phyloP scores from a whole-genome alignment of 2,888 invertebrate genomes.

The Amiota communis region DNA sequence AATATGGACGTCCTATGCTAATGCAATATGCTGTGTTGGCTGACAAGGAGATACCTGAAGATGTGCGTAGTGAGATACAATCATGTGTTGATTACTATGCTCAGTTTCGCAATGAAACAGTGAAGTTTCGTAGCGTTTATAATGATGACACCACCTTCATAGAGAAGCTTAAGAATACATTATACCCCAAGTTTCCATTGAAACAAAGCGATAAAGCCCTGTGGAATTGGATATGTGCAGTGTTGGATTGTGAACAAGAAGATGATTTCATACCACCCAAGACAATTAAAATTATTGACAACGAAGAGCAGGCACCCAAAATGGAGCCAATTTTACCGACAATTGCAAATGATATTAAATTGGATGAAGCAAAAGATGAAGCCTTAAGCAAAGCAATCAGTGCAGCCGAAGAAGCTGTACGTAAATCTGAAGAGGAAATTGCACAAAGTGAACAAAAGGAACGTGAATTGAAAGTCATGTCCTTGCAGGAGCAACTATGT shows the following conservation, averaged over 20 bases:
- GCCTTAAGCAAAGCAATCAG: constrained; percentile 44
- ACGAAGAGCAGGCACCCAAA: constrained; percentile 56
- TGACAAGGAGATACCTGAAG: constrained; percentile 85
- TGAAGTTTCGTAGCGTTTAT: constrained; percentile 76
- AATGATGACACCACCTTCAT: constrained; percentile 81
- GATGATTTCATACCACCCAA: constrained; percentile 78
- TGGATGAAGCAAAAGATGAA: constrained; percentile 61
- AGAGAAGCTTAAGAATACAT: constrained; percentile 87
- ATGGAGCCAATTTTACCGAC: constrained; percentile 40
- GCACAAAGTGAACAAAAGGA: constrained; percentile 63
- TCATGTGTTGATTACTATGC: constrained; percentile 89
- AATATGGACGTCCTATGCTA: constrained; percentile 93
- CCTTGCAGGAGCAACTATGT: constrained; percentile 71
- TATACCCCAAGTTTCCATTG: constrained; percentile 86
- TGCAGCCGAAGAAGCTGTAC: constrained; percentile 57
- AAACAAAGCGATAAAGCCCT: constrained; percentile 84
- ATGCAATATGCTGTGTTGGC: constrained; percentile 89
- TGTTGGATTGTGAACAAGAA: constrained; percentile 82
- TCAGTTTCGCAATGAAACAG: constrained; percentile 78
- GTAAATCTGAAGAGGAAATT: constrained; percentile 59
- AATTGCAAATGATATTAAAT: constrained; percentile 48
- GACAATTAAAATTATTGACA: constrained; percentile 68
- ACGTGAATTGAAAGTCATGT: constrained; percentile 69
- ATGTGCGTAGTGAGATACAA: constrained; percentile 89
- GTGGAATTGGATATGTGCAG: constrained; percentile 86